A percentile compares a stretch with the other conserved stretches of the same genome.
Conservation (phyloP, 2,888 invertebrate species). For the Phymatocera aterrima region DNA sequence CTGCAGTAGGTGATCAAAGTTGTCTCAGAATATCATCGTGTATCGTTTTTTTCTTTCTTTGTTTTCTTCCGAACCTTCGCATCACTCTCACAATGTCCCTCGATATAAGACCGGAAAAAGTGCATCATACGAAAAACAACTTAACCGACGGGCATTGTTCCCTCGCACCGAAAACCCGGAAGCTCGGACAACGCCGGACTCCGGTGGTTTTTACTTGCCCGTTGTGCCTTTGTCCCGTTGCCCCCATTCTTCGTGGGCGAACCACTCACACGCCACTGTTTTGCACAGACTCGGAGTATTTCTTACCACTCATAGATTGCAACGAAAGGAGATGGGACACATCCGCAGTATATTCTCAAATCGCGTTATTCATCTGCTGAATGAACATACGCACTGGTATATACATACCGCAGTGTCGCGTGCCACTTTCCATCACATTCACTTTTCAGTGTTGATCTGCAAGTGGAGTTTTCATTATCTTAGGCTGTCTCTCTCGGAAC, state of each 20-base stretch:
- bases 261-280: constrained; percentile 20
- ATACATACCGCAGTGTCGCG: no score
- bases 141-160: constrained; percentile 12
- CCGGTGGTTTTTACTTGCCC: no score
- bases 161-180: constrained; percentile 10
- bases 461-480: no score
- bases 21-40: no score
- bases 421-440: neutral
- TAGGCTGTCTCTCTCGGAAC: constrained; percentile 3
- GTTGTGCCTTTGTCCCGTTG: neutral
- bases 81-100: neutral
- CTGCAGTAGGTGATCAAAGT: neutral
- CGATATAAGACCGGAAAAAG: constrained; percentile 3
- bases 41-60: neutral
- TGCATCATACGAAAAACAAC: constrained; percentile 21
- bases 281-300: neutral
- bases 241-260: neutral
- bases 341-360: neutral
- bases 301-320: neutral
- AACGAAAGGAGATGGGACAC: neutral
- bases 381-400: no score
- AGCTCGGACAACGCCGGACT: constrained; percentile 30
- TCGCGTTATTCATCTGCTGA: neutral
- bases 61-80: neutral
- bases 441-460: neutral